A percentile compares a stretch with the other conserved stretches of the same genome.
phyloP scores from a whole-genome alignment of 2,113 vertebrate species.

The Salvelinus alpinus region DNA sequence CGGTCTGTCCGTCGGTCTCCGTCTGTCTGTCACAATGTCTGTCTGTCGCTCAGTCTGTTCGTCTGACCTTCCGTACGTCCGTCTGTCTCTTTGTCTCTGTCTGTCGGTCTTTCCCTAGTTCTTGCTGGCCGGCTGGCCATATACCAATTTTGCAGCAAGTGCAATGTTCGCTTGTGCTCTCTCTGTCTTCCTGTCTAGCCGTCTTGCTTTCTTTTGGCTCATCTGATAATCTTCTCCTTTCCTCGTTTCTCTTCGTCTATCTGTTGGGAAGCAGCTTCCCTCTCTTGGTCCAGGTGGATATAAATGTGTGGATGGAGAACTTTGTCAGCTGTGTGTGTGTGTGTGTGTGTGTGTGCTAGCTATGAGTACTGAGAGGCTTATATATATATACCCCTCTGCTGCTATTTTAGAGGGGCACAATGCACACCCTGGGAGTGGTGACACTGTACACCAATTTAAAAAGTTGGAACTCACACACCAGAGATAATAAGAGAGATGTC shows the following conservation, averaged over 20 bases:
- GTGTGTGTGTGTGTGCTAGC: not conserved
- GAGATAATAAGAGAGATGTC: no score
- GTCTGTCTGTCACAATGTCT: not conserved
- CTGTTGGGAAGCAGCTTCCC: conserved; percentile 13
- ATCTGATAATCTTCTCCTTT: not conserved
- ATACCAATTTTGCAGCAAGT: no score
- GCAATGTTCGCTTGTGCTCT: no score
- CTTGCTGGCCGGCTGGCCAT: no score
- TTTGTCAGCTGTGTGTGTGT: not conserved
- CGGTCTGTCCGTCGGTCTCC: not conserved
- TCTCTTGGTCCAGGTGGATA: not conserved
- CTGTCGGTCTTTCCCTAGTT: no score
- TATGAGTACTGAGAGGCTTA: not conserved
- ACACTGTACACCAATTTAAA: conserved; percentile 13
- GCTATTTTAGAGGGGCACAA: conserved; percentile 5
- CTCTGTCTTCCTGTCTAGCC: no score
- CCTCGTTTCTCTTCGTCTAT: not conserved
- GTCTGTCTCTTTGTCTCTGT: no score
- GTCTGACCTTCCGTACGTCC: not conserved
- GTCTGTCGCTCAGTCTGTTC: not conserved
- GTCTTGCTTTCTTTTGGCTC: no score
- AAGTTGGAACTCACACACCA: not conserved
- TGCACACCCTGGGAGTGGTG: not conserved
- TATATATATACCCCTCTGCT: not conserved
- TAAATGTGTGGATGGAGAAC: not conserved